A percentile compares a stretch with the other conserved stretches of the same genome.
phyloP scores from a whole-genome alignment of 2,797 vertebrate genomes.

The Danio kyathit region DNA sequence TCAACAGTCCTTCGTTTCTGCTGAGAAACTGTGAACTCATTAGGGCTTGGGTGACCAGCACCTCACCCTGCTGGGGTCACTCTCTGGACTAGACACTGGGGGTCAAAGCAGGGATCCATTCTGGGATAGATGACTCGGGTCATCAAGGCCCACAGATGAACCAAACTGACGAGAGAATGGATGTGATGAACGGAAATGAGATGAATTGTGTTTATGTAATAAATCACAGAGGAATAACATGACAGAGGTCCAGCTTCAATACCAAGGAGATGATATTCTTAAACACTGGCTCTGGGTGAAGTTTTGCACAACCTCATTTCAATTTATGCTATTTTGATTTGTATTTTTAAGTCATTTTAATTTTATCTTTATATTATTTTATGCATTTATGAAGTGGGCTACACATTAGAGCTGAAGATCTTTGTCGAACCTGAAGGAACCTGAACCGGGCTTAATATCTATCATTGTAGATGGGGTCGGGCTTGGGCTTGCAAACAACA shows the following conservation, averaged over 20 bases:
- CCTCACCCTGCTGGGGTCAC: conserved; percentile 59
- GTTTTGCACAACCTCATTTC: neutral
- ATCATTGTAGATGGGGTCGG: too few species aligned
- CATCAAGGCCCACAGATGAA: conserved; percentile 36
- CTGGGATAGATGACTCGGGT: conserved; percentile 47
- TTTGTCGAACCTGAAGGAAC: too few species aligned
- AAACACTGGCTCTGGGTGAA: neutral
- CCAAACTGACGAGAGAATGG: conserved; percentile 45
- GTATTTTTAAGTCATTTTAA: too few species aligned
- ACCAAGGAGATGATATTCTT: neutral
- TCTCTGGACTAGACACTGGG: conserved; percentile 56
- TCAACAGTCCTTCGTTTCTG: conserved; percentile 68
- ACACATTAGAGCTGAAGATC: too few species aligned
- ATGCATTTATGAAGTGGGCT: too few species aligned
- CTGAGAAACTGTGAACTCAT: conserved; percentile 73
- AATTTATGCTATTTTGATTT: neutral
- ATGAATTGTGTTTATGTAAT: conserved; percentile 44
- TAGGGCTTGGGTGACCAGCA: conserved; percentile 54
- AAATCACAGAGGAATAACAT: conserved; percentile 27
- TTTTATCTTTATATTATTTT: too few species aligned
- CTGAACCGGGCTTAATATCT: too few species aligned
- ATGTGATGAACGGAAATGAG: conserved; percentile 46
- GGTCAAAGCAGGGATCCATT: conserved; percentile 52
- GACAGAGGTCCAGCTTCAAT: neutral
- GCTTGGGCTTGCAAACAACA: too few species aligned